phyloP scores from a whole-genome alignment of 2,888 invertebrate genomes.

The Drosophila paramelanica region DNA sequence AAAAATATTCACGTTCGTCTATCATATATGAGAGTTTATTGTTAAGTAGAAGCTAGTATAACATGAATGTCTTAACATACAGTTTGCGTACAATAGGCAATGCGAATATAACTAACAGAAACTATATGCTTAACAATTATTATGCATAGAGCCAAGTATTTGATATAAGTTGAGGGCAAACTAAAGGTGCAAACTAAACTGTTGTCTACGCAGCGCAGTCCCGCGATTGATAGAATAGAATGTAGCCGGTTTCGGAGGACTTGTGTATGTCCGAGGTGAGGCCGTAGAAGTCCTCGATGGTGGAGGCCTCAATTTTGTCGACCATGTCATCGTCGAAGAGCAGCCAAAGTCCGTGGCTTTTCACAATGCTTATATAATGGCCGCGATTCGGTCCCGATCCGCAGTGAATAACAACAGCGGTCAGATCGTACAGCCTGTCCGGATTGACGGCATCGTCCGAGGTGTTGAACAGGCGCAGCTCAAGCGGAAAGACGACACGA shows the following conservation, averaged over 20 bases:
- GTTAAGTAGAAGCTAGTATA: conserved; percentile 16
- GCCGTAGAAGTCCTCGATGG: conserved; percentile 99
- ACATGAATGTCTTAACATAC: conserved; percentile 30
- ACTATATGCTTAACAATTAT: conserved; percentile 19
- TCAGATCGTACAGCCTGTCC: conserved; percentile 98
- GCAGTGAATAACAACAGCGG: conserved; percentile 99
- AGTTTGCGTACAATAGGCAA: conserved; percentile 12
- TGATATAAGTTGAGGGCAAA: conserved; percentile 1
- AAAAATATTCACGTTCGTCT: conserved; percentile 8
- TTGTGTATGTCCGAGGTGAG: conserved; percentile 99
- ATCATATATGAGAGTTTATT: conserved; percentile 38
- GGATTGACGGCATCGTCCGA: conserved; percentile 99
- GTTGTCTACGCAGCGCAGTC: conserved; percentile 87
- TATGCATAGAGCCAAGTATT: conserved; percentile 2
- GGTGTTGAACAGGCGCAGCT: conserved; percentile 98
- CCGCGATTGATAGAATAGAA: conserved; percentile 98
- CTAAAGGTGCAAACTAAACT: background rate
- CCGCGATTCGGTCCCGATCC: conserved; percentile 99
- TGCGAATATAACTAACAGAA: background rate
- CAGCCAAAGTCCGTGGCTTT: conserved; percentile 99
- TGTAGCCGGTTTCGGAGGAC: conserved; percentile 99
- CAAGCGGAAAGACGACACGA: conserved; percentile 99
- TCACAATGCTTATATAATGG: conserved; percentile 99
- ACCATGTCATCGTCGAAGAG: conserved; percentile 99
- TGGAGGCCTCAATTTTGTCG: conserved; percentile 99